Evolutionary conservation across 2,888 invertebrate species (phyloP), one percentile per base, ranked within the genome.

Genomic region (Leucophenga maculata): DNA sequence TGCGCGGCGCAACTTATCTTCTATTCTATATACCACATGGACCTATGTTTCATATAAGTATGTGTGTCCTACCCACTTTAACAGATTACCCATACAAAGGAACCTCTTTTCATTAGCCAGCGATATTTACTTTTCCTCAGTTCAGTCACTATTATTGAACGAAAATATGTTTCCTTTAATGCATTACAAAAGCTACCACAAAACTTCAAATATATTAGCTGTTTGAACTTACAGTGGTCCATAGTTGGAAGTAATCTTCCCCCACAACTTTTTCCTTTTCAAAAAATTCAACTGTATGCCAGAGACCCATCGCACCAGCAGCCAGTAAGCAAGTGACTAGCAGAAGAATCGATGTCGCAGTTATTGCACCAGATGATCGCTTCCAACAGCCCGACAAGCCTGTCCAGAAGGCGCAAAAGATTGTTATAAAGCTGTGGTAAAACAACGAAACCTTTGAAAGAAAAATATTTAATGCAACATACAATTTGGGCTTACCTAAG

Each of bases 341-440:
- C 75, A 89, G 77, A 55, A 89, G 75, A 78, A 97, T 95, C 39
- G 97, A 97, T 4, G 97, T 97, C 66, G 96, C 95, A 32, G 97
- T 96, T 82, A 97, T 95, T 87, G 97, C 96, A 76, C 96, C 96
- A 9, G 97, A 95, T 65, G 97, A 97, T 79, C 98, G 92, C 89
- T 96, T 94, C 97, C 98, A 99, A 89, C 98, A 99, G 79, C 98
- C 98, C 44, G 97, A 95, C 14, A 98, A 93, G 71, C 98, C 98
- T 68, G 97, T 96, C 92, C 97, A 96, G 90, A 98, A 98, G 22
- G 97, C 96, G 80, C 97, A 93, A 89, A 97, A 95, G 78, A 97
- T 93, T 57, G 96, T 93, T 80, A 97, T 91, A 90, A 99, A 96
- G 65, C 96, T 95, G 69, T 20, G 69, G 48, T 16, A 57, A 26